Evolutionary conservation across 2,888 invertebrate species (phyloP).

Genomic region (Folsomia candida): DNA sequence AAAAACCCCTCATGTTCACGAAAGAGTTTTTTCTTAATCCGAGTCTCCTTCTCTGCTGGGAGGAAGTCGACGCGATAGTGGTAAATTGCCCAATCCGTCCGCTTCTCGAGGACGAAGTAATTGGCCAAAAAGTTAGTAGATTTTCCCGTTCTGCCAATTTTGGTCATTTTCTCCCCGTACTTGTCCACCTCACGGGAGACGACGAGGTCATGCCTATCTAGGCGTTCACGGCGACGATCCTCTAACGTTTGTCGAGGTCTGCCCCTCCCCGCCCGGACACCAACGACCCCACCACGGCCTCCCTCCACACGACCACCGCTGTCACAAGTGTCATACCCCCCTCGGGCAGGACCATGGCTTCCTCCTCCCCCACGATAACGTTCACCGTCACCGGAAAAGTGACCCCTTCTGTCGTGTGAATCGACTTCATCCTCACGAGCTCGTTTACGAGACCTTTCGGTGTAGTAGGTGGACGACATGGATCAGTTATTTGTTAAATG

Average conservation of each 20-base stretch:
- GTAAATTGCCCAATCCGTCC: conserved; percentile 56
- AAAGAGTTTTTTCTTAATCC: conserved; percentile 63
- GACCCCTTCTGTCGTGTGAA: not conserved
- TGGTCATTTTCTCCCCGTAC: conserved; percentile 5
- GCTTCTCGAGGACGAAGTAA: not conserved
- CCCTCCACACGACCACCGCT: no score
- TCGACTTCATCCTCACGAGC: not conserved
- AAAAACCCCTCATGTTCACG: conserved; percentile 59
- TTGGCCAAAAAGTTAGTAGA: conserved; percentile 56
- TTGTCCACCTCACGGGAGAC: conserved; percentile 2
- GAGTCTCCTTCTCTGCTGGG: conserved; percentile 69
- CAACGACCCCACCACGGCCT: conserved; percentile 22
- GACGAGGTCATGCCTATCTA: conserved; percentile 31
- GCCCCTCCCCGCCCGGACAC: conserved; percentile 21
- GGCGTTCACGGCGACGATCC: conserved; percentile 9
- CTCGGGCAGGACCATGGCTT: conserved; percentile 18
- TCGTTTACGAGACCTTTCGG: not conserved
- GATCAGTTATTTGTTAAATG: no score
- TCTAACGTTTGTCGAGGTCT: conserved; percentile 5
- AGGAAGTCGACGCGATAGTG: conserved; percentile 73
- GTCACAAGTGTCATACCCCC: not conserved
- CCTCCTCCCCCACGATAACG: conserved; percentile 8
- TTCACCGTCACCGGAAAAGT: not conserved
- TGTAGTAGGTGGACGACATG: no score
- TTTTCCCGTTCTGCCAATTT: not conserved